These are phyloP conservation scores for Gymnoscelis rufifasciata DNA, from an alignment of 2,888 invertebrate species.

Conservation along the genomic window DNA sequence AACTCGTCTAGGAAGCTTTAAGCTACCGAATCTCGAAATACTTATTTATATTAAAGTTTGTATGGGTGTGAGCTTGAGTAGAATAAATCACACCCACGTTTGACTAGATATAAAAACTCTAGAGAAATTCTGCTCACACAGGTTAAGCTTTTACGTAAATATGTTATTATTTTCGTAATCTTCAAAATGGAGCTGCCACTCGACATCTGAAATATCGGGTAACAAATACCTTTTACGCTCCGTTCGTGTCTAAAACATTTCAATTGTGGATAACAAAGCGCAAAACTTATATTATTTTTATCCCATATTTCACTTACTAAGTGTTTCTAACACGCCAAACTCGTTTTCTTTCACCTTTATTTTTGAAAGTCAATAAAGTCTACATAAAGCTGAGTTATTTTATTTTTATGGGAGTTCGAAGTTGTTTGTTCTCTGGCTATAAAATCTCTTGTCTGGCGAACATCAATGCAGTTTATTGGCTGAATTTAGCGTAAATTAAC, in stretches of 20 bases:
- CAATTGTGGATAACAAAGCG: neutral
- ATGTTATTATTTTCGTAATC: too few species aligned
- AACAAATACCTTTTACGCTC: neutral
- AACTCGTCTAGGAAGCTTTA: too few species aligned
- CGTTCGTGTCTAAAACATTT: neutral
- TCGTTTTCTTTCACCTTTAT: conserved; percentile 3
- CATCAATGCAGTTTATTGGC: conserved; percentile 9
- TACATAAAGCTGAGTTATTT: neutral
- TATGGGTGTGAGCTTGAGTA: too few species aligned
- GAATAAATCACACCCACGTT: too few species aligned
- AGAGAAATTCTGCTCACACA: too few species aligned
- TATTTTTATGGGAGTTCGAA: conserved; percentile 3
- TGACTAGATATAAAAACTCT: too few species aligned
- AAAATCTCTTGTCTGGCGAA: conserved; percentile 8
- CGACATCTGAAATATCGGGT: too few species aligned
- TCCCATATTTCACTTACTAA: neutral
- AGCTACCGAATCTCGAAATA: too few species aligned
- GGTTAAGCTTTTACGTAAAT: too few species aligned
- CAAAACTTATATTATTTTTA: neutral
- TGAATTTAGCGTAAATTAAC: conserved; percentile 5
- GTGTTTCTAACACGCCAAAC: neutral
- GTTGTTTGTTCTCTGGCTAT: conserved; percentile 6
- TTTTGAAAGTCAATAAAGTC: conserved; percentile 1
- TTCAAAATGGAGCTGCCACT: too few species aligned
- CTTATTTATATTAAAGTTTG: too few species aligned